Base-by-base conservation (phyloP, 2,113 vertebrate genomes). In the Ceyx cyanopectus region DNA sequence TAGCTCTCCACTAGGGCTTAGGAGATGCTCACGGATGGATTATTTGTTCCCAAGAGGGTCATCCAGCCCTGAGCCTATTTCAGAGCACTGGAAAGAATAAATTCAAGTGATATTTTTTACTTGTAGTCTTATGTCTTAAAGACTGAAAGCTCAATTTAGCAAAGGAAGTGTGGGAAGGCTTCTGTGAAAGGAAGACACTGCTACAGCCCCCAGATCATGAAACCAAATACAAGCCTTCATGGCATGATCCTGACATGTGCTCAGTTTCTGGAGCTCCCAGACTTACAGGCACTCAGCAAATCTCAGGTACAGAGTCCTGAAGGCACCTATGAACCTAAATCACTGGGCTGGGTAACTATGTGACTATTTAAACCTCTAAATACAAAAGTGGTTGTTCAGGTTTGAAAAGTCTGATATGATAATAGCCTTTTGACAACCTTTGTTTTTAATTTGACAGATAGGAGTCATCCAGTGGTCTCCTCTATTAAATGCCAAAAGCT, bases 221-320 rank as follows among this genome's bases (percentile, higher is more conserved):
- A 84, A 85, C 32, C 27, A 82, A 89, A 70, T 15, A 40, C 4
- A 74, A 51, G 43, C 68, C 87, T 87, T 94, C 61, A 65, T 0
- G 26, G 76, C 40, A 37, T 22, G 43, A 82, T 78, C 79, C 81
- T 94, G 94, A 87, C 56, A 91, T 67, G 48, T 85, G 92, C 89
- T 96, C 68, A 91, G 92, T 89, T 89, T 91, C 85, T 93, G 75
- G 65, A 85, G 73, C 63, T 92, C 60, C 62, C 80, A 73, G 77
- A 65, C 80, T 79, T 82, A 74, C 68, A 86, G 94, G 85, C 63
- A 87, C 92, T 92, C 56, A 37, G 91, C 94, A 94, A 53, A 89
- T 91, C 72, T 93, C 68, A 83, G 92, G 85, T 51, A 58, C 10
- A 30, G 89, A 69, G 68, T 85, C 81, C 56, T 82, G 72, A 90